Evolutionary conservation across 2,113 vertebrate species (phyloP).

Genomic region (Corythornis madagascariensis): DNA sequence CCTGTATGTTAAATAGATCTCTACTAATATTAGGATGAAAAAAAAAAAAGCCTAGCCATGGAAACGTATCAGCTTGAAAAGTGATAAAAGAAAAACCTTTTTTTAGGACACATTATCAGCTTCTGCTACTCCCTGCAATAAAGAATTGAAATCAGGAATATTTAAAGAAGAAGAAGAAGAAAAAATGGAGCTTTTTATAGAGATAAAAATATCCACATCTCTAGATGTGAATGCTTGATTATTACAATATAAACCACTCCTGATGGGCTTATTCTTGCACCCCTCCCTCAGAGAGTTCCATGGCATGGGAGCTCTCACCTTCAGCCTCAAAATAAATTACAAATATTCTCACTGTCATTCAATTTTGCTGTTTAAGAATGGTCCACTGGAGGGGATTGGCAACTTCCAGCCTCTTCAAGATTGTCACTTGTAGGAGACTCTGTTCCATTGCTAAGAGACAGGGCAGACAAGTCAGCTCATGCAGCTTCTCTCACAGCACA

Average conservation of each 20-base stretch:
- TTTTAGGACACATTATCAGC: background rate
- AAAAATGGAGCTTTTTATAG: background rate
- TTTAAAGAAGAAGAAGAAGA: background rate
- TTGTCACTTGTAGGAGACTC: background rate
- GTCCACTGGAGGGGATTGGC: background rate
- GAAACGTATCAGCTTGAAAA: background rate
- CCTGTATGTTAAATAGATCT: background rate
- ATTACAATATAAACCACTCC: background rate
- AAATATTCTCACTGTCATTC: background rate
- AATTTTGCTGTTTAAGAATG: too few relatives aligned
- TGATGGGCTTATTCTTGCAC: background rate
- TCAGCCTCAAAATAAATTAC: background rate
- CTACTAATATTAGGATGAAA: background rate
- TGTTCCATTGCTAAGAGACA: background rate
- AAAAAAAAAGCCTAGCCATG: background rate
- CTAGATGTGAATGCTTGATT: background rate
- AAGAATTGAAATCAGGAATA: background rate
- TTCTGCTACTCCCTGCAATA: background rate
- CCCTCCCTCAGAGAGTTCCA: background rate
- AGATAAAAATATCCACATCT: background rate
- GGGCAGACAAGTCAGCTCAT: background rate
- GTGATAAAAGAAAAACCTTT: background rate
- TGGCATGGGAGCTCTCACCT: background rate
- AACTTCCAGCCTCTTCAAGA: background rate
- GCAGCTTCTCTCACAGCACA: background rate